phyloP scores from a whole-genome alignment of 2,797 vertebrate species.

The Toxotes lorentzi region DNA sequence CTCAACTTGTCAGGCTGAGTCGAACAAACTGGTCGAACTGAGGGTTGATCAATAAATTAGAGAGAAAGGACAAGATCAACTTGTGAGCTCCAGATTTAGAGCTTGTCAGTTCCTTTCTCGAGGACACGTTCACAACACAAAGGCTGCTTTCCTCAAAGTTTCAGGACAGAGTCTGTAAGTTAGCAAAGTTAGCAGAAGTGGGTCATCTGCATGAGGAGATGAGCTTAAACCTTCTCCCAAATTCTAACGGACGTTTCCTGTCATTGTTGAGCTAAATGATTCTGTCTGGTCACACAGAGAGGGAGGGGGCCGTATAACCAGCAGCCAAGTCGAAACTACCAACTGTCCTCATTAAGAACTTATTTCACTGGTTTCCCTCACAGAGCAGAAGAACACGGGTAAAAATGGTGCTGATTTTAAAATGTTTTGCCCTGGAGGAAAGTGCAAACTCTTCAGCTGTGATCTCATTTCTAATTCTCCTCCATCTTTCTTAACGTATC shows the following conservation, averaged over 20 bases:
- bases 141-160: not conserved
- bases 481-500: not conserved
- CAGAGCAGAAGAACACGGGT: not conserved
- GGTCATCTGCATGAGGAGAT: not conserved
- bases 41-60: not conserved
- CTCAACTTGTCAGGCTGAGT: not conserved
- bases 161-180: not conserved
- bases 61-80: not conserved
- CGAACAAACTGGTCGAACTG: not conserved
- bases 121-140: not conserved
- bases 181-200: not conserved
- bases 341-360: not conserved
- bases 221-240: not conserved
- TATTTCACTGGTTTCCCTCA: not conserved
- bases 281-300: not conserved
- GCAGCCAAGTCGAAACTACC: not conserved
- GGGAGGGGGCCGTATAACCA: not conserved
- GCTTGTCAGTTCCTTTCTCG: not conserved
- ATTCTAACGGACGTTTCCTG: not conserved
- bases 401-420: not conserved
- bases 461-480: not conserved
- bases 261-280: slow-evolving; percentile 3
- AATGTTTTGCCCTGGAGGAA: slow-evolving; percentile 9
- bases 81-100: not conserved
- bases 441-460: not conserved